These are phyloP conservation scores for Pegoplata infirma DNA, from an alignment of 2,888 invertebrate genomes.

Conservation along the genomic window DNA sequence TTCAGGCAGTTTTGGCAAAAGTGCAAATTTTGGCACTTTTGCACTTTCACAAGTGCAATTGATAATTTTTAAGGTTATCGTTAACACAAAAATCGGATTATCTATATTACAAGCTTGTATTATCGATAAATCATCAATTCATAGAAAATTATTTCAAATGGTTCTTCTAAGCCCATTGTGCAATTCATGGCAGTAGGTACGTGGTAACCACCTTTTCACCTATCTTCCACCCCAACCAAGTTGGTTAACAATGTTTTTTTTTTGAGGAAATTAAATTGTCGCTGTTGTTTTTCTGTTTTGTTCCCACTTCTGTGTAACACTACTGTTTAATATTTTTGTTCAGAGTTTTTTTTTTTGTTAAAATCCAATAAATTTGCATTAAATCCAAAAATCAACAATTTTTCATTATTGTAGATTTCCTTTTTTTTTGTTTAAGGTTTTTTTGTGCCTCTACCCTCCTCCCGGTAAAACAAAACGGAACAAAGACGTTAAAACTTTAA, in stretches of 20 bases:
- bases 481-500: conserved; percentile 56
- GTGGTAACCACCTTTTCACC: no score
- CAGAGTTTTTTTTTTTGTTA: conserved; percentile 9
- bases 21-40: no score
- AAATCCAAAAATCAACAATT: background rate
- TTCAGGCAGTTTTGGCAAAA: no score
- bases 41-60: no score
- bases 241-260: conserved; percentile 9
- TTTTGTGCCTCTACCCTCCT: background rate
- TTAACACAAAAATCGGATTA: no score
- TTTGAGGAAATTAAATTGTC: conserved; percentile 58
- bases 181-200: background rate
- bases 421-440: background rate
- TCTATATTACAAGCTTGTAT: no score
- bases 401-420: background rate
- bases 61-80: no score
- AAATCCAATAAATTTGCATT: conserved; percentile 55
- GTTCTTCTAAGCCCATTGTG: background rate
- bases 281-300: conserved; percentile 28
- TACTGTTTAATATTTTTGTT: conserved; percentile 28
- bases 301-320: conserved; percentile 47
- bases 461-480: conserved; percentile 32
- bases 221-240: background rate
- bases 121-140: no score
- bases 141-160: no score